A percentile compares a stretch with the other conserved stretches of the same genome.
These are phyloP conservation scores for Nannoperca australis DNA, from an alignment of 2,797 vertebrate species.

Conservation along the genomic window DNA sequence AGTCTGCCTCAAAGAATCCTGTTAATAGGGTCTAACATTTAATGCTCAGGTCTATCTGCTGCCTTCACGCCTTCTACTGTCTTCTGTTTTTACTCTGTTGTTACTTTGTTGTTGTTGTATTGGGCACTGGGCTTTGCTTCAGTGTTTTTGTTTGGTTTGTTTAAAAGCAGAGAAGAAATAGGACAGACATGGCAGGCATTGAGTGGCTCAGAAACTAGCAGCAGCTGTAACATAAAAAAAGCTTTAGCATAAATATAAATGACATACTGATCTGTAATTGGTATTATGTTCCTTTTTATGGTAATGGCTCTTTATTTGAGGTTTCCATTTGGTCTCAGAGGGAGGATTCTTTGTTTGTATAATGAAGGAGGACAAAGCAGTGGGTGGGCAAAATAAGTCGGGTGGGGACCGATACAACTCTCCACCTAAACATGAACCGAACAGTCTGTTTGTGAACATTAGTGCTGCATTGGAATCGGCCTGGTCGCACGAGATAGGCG, in stretches of 20 bases:
- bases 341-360: constrained; percentile 46
- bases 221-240: constrained; percentile 20
- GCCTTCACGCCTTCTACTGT: constrained; percentile 39
- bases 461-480: constrained; percentile 30
- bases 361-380: constrained; percentile 47
- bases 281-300: constrained; percentile 26
- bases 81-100: constrained; percentile 20
- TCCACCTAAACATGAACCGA: constrained; percentile 33
- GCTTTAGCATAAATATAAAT: constrained; percentile 27
- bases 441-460: constrained; percentile 32
- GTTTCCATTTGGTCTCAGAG: constrained; percentile 18
- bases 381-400: constrained; percentile 34
- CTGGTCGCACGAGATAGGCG: constrained; percentile 35
- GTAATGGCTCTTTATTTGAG: constrained; percentile 31
- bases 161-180: constrained; percentile 5
- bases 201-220: constrained; percentile 1
- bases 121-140: constrained; percentile 9
- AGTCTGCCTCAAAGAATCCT: constrained; percentile 50
- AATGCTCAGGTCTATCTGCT: constrained; percentile 49
- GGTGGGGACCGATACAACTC: constrained; percentile 29
- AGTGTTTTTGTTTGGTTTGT: constrained; percentile 25
- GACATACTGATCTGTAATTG: constrained; percentile 24
- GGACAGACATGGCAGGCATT: background rate
- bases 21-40: constrained; percentile 62
- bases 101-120: constrained; percentile 26